Percentiles rank a stretch among this genome's conserved stretches.
Evolutionary conservation across 2,888 invertebrate species (phyloP).

Genomic region (Drosophila mayaguana): DNA sequence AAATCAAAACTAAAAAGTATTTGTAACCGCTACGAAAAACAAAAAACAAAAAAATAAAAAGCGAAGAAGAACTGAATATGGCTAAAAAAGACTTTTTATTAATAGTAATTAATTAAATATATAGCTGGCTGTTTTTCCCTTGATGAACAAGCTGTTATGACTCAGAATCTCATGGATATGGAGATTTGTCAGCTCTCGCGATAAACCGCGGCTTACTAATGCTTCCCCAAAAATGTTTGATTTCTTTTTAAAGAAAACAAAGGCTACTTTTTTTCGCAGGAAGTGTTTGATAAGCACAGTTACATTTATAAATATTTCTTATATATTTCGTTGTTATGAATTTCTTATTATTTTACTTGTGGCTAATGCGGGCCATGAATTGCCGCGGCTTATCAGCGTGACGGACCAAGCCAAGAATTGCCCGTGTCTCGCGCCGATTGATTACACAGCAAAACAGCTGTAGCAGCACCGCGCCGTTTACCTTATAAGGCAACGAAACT

Average conservation of each 20-base stretch:
- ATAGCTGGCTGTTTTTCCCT: slow-evolving; percentile 11
- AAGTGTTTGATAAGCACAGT: slow-evolving; percentile 53
- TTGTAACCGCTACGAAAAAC: slow-evolving; percentile 61
- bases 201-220: slow-evolving; percentile 48
- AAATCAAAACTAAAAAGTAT: slow-evolving; percentile 50
- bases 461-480: slow-evolving; percentile 38
- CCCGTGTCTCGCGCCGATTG: slow-evolving; percentile 36
- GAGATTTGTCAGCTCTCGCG: slow-evolving; percentile 27
- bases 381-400: slow-evolving; percentile 50
- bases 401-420: slow-evolving; percentile 20
- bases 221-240: slow-evolving; percentile 2
- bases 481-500: slow-evolving; percentile 63
- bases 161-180: slow-evolving; percentile 16
- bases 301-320: background rate
- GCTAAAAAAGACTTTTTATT: slow-evolving; percentile 6
- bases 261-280: slow-evolving; percentile 36
- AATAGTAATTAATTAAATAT: background rate
- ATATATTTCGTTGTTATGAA: background rate
- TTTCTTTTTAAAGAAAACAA: slow-evolving; percentile 29
- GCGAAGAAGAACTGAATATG: slow-evolving; percentile 70
- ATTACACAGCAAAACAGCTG: slow-evolving; percentile 36
- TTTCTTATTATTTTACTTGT: slow-evolving; percentile 6
- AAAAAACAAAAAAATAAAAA: slow-evolving; percentile 40
- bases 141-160: slow-evolving; percentile 16
- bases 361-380: slow-evolving; percentile 36